phyloP scores from a whole-genome alignment of 1,140 invertebrate genomes.

The Drosophila ficusphila region DNA sequence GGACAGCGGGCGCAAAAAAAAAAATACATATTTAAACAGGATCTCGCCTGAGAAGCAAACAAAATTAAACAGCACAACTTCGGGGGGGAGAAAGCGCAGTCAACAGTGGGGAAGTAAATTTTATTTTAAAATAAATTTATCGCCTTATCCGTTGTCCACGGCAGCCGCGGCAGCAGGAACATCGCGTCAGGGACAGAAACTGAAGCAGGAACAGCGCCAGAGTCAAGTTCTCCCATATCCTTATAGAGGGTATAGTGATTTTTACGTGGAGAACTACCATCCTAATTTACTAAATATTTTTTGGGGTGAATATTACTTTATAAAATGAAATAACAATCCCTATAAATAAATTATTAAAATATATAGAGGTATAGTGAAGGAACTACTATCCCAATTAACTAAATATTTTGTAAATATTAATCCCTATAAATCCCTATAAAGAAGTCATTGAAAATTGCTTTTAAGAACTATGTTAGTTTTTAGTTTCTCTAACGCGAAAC shows the following conservation, averaged over 20 bases:
- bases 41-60: slow-evolving; percentile 65
- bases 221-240: slow-evolving; percentile 5
- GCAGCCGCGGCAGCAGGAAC: slow-evolving; percentile 51
- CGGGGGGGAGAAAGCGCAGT: slow-evolving; percentile 13
- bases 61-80: slow-evolving; percentile 77
- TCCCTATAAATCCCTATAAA: too few species aligned
- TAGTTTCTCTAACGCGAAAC: too few species aligned
- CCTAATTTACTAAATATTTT: too few species aligned
- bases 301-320: too few species aligned
- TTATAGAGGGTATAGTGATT: slow-evolving; percentile 2
- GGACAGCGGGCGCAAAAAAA: slow-evolving; percentile 34
- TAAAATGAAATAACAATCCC: too few species aligned
- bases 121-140: slow-evolving; percentile 83
- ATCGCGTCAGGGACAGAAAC: slow-evolving; percentile 15
- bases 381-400: too few species aligned
- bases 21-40: slow-evolving; percentile 79
- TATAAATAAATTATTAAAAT: too few species aligned
- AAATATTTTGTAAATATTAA: too few species aligned
- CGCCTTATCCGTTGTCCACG: slow-evolving; percentile 81
- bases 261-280: not conserved
- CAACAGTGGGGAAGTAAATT: slow-evolving; percentile 78
- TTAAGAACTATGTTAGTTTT: too few species aligned
- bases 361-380: too few species aligned
- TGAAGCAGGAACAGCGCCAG: slow-evolving; percentile 15
- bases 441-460: too few species aligned